Conservation (phyloP, 2,113 vertebrate genomes). For the Pampusana beccarii region DNA sequence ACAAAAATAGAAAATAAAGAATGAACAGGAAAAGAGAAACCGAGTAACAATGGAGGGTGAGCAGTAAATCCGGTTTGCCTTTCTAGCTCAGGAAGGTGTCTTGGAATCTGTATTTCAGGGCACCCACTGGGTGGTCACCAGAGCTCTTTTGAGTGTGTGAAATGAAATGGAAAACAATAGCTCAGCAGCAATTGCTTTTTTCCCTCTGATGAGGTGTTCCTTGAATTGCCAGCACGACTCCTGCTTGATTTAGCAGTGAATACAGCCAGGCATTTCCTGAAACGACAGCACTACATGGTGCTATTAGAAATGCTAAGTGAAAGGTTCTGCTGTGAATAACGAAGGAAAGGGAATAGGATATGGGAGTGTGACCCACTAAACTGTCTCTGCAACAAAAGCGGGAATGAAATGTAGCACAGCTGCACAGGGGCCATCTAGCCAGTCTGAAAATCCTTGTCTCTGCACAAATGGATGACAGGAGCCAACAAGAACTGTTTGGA, state of each 20-base stretch:
- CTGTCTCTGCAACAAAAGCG: slow-evolving; percentile 13
- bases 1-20: slow-evolving; percentile 51
- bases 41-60: slow-evolving; percentile 29
- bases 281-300: background rate
- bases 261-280: slow-evolving; percentile 67
- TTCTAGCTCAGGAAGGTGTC: slow-evolving; percentile 45
- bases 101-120: slow-evolving; percentile 47
- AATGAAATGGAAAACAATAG: slow-evolving; percentile 69
- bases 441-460: background rate
- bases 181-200: slow-evolving; percentile 53
- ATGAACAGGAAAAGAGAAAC: slow-evolving; percentile 29
- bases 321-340: slow-evolving; percentile 20
- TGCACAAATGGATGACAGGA: background rate
- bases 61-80: slow-evolving; percentile 58
- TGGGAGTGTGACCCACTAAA: slow-evolving; percentile 4
- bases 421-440: background rate
- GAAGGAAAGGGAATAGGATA: slow-evolving; percentile 5
- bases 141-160: slow-evolving; percentile 65
- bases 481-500: background rate
- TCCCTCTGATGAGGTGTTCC: slow-evolving; percentile 59
- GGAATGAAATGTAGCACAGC: slow-evolving; percentile 14
- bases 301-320: slow-evolving; percentile 49
- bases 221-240: slow-evolving; percentile 61
- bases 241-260: slow-evolving; percentile 57
- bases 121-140: slow-evolving; percentile 66